phyloP scores from a whole-genome alignment of 2,888 invertebrate genomes.

The Ophion costatus region DNA sequence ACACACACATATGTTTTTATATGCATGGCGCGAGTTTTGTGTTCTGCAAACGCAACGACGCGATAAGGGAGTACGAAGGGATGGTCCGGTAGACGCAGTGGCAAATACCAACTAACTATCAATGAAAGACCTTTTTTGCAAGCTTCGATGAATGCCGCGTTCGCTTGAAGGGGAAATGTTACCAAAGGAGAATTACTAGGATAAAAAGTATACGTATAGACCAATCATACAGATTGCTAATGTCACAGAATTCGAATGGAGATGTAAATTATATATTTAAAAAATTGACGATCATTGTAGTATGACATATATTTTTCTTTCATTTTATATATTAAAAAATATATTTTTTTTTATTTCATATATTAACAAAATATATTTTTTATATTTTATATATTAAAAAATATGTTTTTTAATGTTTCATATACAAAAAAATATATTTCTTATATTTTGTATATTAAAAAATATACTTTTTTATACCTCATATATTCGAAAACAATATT shows the following conservation, averaged over 20 bases:
- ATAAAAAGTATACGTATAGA: background rate
- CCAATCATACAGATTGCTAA: background rate
- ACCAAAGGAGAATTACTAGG: background rate
- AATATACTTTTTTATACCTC: too few relatives aligned
- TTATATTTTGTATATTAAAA: too few relatives aligned
- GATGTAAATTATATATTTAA: background rate
- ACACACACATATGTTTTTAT: background rate
- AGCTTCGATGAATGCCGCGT: slow-evolving; percentile 28
- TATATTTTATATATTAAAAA: too few relatives aligned
- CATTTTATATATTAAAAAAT: too few relatives aligned
- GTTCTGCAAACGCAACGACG: slow-evolving; percentile 9
- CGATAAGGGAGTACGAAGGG: slow-evolving; percentile 29
- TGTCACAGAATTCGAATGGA: background rate
- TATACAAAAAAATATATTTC: too few relatives aligned
- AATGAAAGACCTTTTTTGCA: slow-evolving; percentile 8
- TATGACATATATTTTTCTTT: background rate
- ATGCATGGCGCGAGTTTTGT: slow-evolving; percentile 6
- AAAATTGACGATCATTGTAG: background rate
- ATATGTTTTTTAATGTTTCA: too few relatives aligned
- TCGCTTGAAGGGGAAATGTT: slow-evolving; percentile 11
- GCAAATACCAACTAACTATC: slow-evolving; percentile 10
- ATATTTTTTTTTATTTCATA: too few relatives aligned
- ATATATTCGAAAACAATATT: too few relatives aligned
- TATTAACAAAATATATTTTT: too few relatives aligned
- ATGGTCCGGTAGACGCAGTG: slow-evolving; percentile 14